Base-by-base conservation (phyloP, 2,797 vertebrate species). In the Fratercula arctica region DNA sequence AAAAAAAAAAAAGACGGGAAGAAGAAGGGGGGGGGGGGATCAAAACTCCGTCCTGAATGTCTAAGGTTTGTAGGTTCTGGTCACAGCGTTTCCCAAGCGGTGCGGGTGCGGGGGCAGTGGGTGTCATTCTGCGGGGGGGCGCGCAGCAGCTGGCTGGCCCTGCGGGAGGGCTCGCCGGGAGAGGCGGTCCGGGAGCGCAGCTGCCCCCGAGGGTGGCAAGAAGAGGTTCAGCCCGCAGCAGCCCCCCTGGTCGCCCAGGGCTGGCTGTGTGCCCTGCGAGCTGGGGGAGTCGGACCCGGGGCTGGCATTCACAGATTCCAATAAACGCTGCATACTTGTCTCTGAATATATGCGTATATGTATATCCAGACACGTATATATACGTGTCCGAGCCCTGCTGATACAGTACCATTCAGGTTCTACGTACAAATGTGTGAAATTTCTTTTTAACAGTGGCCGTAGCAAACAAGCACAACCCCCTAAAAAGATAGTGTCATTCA, bases 121-220 rank as follows among this genome's bases (percentile, higher is more conserved):
- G 94, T 97, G 95, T 96, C 86, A 85, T 85, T 88, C 61, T 90
- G 89, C 93, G 91, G 93, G 72, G 89, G 94, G 76, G 56, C 69
- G 67, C 73, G 20, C 84, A 72, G 46, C 33, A 72, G 78, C 39
- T 94, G 95, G 76, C 87, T 50, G 86, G 66, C 69, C 69, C 84
- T 46, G 80, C 68, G 79, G 45, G 56, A 75, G 53, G 74, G 89
- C 90, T 89, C 61, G 81, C 69, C 51, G 70, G 54, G 82, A 61
- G 77, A 63, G 9, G 37, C 95, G 90, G 10, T 25, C 10, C 84
- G 85, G 59, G 72, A 77, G 86, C 72, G 31, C 21, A 72, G 51
- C 85, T 74, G 79, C 67, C 74, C 63, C 63, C 20, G 9, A 92
- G 66, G 57, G 28, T 12, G 12, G 46, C 89, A 70, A 81, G 51